These are phyloP conservation scores for Helicoverpa armigera DNA, from an alignment of 1,140 invertebrate genomes.

Conservation along the genomic window DNA sequence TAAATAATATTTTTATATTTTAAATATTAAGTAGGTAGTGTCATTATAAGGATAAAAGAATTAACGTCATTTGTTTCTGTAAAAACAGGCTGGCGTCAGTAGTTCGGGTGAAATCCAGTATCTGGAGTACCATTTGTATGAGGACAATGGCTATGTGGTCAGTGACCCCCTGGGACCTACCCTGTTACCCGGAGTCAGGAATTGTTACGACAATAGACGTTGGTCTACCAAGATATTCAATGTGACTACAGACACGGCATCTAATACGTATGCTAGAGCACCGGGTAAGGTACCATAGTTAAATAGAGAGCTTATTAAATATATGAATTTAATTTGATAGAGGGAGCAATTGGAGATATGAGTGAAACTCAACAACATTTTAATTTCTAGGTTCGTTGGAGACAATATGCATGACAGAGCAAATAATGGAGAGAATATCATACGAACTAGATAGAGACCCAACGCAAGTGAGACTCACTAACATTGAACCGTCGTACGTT, in stretches of 20 bases:
- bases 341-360: not conserved
- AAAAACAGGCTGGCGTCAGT: conserved; percentile 88
- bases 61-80: not conserved
- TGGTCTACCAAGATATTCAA: conserved; percentile 88
- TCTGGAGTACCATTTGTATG: conserved; percentile 88
- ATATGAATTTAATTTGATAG: not conserved
- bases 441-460: conserved; percentile 90
- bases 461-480: conserved; percentile 88
- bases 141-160: conserved; percentile 88
- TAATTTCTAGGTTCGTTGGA: conserved; percentile 88
- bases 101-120: conserved; percentile 90
- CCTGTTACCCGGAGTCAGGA: conserved; percentile 79
- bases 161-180: conserved; percentile 87
- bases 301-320: conserved; percentile 26
- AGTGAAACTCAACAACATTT: not conserved
- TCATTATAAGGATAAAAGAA: no score
- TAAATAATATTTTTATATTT: no score
- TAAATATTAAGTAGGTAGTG: no score
- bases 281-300: conserved; percentile 85
- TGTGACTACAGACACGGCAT: conserved; percentile 88
- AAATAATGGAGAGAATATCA: conserved; percentile 95
- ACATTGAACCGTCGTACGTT: conserved; percentile 86
- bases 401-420: conserved; percentile 90
- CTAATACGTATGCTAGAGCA: conserved; percentile 88
- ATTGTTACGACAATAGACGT: conserved; percentile 87